Base-by-base conservation (phyloP, 2,797 vertebrate genomes). In the Bradypodion pumilum region DNA sequence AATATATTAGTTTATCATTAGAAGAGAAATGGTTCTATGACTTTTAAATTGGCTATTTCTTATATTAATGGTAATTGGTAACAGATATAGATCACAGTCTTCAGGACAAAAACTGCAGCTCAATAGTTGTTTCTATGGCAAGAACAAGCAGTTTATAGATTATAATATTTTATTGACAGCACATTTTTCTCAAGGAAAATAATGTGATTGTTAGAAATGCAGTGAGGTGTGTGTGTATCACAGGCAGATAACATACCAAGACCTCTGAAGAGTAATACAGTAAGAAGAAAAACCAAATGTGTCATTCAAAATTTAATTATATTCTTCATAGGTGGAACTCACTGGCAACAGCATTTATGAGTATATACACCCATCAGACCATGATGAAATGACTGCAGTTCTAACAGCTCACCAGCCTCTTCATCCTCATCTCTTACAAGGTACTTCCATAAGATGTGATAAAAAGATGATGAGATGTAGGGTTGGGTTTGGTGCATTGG, bases 261-360 rank as follows among this genome's bases (percentile, higher is more conserved):
- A 16, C 73, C 35, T 62, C 35, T 66, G 25, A 70, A 79, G 42
- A 79, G 75, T 27, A 60, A 9, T 32, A 52, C 62, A 46, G 4
- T 56, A 52, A 32, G 40, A 69, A 40, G 19, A 49, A 80, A 80
- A 13, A 29, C 10, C 9, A 0, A 76, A 0, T 15, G 2, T 27
- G 32, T 62, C 49, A 4, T 68, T 32, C 74, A 89, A 91, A 85
- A 90, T 56, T 19, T 74, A 23, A 10, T 0, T 66, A 0, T 90
- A 42, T 90, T 85, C 15, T 70, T 49, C 66, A 83, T 94, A 99
- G 98, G 98, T 99, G 95, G 98, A 99, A 94, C 95, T 99, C 44
- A 99, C 98, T 5, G 98, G 98, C 56, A 99, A 99, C 94, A 99
- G 97, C 86, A 98, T 99, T 87, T 99, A 98, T 65, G 98, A 99